phyloP scores from a whole-genome alignment of 35 echinoderm and acorn worm species.

The Lytechinus pictus region DNA sequence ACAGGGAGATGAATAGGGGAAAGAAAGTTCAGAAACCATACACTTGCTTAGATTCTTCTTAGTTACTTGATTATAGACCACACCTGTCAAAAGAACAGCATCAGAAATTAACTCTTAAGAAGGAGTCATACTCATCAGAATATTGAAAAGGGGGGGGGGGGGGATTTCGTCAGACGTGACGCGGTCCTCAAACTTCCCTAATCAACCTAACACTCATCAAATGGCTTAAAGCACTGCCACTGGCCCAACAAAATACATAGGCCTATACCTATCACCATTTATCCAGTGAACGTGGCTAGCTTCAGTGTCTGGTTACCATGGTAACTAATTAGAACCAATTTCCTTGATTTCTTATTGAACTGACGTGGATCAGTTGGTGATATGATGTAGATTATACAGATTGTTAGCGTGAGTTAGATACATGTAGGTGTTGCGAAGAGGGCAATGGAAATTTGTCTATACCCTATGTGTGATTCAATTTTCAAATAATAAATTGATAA shows the following conservation, averaged over 20 bases:
- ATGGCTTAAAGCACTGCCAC: background rate
- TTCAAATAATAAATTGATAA: no score
- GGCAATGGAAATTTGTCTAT: background rate
- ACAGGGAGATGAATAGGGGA: background rate
- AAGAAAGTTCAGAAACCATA: background rate
- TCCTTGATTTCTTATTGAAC: background rate
- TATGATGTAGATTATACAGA: background rate
- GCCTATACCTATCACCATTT: background rate
- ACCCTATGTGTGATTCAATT: no score
- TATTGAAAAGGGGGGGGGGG: background rate
- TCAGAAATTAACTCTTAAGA: background rate
- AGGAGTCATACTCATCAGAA: background rate
- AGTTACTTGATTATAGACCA: background rate
- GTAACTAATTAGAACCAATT: conserved; percentile 30
- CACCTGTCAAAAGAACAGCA: background rate
- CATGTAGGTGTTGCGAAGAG: background rate
- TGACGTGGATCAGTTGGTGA: background rate
- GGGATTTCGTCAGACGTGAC: background rate
- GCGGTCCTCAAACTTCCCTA: background rate
- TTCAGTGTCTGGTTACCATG: conserved; percentile 29
- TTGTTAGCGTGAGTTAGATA: background rate
- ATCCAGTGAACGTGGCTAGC: background rate
- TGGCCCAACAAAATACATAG: background rate
- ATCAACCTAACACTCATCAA: background rate
- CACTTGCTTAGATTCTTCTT: background rate